phyloP scores from a whole-genome alignment of 2,888 invertebrate species.

The Drosophila demipolita region DNA sequence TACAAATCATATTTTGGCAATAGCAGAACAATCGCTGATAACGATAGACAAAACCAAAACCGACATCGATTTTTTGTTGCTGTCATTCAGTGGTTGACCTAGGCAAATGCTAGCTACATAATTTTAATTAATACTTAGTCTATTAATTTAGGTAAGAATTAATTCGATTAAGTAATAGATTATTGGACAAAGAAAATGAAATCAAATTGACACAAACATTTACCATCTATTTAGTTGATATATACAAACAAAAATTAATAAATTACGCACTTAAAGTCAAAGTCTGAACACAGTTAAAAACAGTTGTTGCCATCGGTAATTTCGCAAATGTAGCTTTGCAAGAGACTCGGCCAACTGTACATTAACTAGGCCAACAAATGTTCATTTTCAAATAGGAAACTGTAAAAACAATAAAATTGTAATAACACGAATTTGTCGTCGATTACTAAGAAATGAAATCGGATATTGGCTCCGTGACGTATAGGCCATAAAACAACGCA shows the following conservation, averaged over 20 bases:
- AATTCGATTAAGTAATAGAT: neutral
- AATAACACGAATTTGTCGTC: constrained; percentile 58
- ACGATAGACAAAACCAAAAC: neutral
- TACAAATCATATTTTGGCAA: neutral
- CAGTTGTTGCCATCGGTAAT: constrained; percentile 50
- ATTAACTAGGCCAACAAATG: constrained; percentile 15
- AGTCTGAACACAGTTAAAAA: constrained; percentile 51
- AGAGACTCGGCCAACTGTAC: constrained; percentile 34
- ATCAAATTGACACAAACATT: neutral
- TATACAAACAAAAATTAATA: neutral
- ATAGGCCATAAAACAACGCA: constrained; percentile 45
- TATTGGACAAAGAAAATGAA: neutral
- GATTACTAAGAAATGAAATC: constrained; percentile 64
- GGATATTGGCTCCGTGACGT: constrained; percentile 57
- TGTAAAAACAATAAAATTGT: constrained; percentile 50
- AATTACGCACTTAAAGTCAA: constrained; percentile 29
- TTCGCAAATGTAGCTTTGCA: constrained; percentile 15
- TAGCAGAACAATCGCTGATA: neutral
- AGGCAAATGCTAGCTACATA: neutral
- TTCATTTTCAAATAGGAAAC: constrained; percentile 1
- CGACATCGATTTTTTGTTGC: neutral
- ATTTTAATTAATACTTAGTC: neutral
- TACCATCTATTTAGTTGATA: neutral
- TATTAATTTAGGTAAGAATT: neutral
- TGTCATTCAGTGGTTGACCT: neutral